Percentiles rank a stretch among this genome's conserved stretches.
Evolutionary conservation across 2,113 vertebrate species (phyloP).

Genomic region (Raja brachyura): DNA sequence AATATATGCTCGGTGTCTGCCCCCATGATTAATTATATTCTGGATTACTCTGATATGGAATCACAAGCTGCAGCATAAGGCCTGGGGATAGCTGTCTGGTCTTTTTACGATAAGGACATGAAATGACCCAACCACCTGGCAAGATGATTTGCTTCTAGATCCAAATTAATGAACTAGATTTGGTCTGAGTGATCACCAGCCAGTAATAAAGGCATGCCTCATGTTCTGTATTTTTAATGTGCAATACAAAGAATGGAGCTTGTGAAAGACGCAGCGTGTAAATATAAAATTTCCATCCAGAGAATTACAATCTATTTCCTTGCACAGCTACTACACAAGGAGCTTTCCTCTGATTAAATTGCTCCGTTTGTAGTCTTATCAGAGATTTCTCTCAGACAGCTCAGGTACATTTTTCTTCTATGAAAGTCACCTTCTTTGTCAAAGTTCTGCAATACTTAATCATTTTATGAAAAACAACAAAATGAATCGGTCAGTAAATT

Average conservation of each 20-base stretch:
- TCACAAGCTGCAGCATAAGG: background rate
- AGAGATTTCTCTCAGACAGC: background rate
- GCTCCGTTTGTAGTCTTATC: background rate
- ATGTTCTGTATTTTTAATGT: background rate
- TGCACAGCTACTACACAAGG: background rate
- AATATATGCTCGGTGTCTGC: background rate
- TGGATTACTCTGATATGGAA: background rate
- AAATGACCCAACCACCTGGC: background rate
- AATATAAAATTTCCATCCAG: background rate
- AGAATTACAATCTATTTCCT: background rate
- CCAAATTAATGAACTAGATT: conserved; percentile 4
- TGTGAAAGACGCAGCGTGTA: background rate
- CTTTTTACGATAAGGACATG: background rate
- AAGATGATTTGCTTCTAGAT: conserved; percentile 13
- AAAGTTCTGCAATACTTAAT: background rate
- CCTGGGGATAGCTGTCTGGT: background rate
- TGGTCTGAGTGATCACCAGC: background rate
- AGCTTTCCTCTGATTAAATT: background rate
- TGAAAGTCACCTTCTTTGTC: background rate
- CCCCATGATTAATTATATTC: conserved; percentile 6
- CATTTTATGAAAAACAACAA: background rate
- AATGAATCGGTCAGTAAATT: background rate
- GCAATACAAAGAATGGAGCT: background rate
- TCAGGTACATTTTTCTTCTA: background rate
- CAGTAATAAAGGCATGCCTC: background rate